A percentile compares a stretch with the other conserved stretches of the same genome.
These are phyloP conservation scores for Hassar affinis DNA, from an alignment of 2,113 vertebrate species.

Conservation along the genomic window DNA sequence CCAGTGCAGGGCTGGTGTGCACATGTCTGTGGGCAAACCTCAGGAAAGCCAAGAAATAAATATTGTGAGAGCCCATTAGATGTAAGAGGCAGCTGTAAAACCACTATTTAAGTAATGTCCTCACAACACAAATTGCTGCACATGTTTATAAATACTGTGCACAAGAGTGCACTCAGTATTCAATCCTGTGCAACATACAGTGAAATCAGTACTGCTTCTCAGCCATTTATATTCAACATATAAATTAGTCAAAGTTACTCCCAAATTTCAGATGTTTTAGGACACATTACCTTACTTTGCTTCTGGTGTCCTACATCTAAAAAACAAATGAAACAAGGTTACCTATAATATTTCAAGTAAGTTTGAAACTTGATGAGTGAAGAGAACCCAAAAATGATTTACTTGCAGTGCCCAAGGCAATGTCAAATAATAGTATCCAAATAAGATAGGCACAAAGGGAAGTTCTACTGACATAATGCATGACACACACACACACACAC, in stretches of 20 bases:
- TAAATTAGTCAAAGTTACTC: not conserved
- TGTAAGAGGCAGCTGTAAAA: conserved; percentile 35
- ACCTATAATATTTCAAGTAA: conserved; percentile 31
- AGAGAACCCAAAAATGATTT: conserved; percentile 61
- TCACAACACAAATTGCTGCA: conserved; percentile 13
- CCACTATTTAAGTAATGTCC: conserved; percentile 27
- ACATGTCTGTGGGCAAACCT: conserved; percentile 28
- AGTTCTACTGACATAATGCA: conserved; percentile 70
- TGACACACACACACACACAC: no score
- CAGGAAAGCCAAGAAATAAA: conserved; percentile 33
- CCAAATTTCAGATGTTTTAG: not conserved
- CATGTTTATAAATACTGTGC: conserved; percentile 19
- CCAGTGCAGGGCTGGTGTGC: conserved; percentile 16
- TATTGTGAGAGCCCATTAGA: conserved; percentile 27
- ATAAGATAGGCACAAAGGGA: conserved; percentile 71
- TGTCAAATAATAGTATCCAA: conserved; percentile 70
- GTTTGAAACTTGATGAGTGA: conserved; percentile 50
- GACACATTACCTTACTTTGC: not conserved
- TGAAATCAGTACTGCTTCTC: not conserved
- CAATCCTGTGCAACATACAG: not conserved
- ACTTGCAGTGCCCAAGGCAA: conserved; percentile 68
- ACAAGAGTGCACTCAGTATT: conserved; percentile 1
- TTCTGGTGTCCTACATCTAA: conserved; percentile 12
- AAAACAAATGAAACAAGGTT: conserved; percentile 23
- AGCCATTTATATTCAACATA: conserved; percentile 17